phyloP scores from a whole-genome alignment of 2,888 invertebrate species.

The Synergus laeviventris region DNA sequence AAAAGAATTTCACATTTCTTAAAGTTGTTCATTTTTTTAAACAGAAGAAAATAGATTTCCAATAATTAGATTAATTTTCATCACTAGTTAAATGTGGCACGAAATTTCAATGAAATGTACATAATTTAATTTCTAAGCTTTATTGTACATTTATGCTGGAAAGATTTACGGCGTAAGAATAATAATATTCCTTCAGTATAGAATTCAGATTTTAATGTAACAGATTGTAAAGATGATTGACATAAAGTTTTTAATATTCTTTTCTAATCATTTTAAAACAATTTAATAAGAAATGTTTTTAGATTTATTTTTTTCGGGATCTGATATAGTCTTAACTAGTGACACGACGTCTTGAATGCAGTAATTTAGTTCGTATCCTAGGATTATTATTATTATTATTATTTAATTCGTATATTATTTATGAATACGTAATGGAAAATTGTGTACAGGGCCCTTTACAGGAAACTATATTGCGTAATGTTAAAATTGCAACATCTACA shows the following conservation, averaged over 20 bases:
- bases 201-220: not conserved
- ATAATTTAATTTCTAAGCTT: not conserved
- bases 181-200: not conserved
- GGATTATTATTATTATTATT: not conserved
- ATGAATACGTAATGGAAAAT: not conserved
- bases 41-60: not conserved
- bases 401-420: not conserved
- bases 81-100: slow-evolving; percentile 51
- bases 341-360: not conserved
- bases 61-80: slow-evolving; percentile 4
- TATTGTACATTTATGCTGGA: not conserved
- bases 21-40: not conserved
- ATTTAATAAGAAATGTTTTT: not conserved
- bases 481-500: too few relatives aligned
- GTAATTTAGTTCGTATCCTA: not conserved
- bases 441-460: not conserved
- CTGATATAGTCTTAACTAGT: not conserved
- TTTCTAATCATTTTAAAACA: not conserved
- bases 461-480: too few relatives aligned
- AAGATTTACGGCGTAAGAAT: not conserved
- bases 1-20: not conserved
- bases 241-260: not conserved
- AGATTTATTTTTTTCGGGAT: not conserved
- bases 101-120: not conserved
- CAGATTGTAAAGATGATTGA: not conserved